Evolutionary conservation across 2,113 vertebrate genomes (phyloP).

Genomic region (Zapus hudsonius): DNA sequence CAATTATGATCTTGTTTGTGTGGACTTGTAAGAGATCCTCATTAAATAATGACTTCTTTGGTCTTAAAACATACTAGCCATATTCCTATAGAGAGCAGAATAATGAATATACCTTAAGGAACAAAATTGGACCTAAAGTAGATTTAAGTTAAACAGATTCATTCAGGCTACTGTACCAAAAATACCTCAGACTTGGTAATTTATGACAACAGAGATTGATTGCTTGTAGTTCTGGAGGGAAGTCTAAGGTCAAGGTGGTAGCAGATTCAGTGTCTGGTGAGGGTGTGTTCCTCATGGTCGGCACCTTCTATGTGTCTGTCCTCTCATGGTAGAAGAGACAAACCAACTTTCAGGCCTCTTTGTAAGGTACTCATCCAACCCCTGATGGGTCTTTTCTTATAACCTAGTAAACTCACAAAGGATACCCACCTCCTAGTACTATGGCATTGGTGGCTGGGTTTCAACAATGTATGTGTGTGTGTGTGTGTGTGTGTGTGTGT

Average conservation of each 20-base stretch:
- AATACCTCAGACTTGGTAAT: neutral
- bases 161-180: neutral
- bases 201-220: neutral
- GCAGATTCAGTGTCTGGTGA: neutral
- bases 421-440: neutral
- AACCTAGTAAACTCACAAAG: neutral
- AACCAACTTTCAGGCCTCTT: neutral
- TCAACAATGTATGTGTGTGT: neutral
- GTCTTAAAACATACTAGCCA: neutral
- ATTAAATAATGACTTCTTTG: neutral
- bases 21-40: neutral
- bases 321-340: neutral
- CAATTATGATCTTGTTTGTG: neutral
- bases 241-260: neutral
- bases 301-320: neutral
- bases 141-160: neutral
- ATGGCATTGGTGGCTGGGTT: neutral
- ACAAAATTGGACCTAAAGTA: neutral
- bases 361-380: neutral
- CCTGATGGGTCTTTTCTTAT: neutral
- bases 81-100: neutral
- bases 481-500: neutral
- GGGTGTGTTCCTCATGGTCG: neutral
- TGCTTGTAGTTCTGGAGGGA: neutral
- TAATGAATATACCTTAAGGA: neutral